Base-by-base conservation (phyloP, 2,888 invertebrate species). In the Pandemis cinnamomeana region DNA sequence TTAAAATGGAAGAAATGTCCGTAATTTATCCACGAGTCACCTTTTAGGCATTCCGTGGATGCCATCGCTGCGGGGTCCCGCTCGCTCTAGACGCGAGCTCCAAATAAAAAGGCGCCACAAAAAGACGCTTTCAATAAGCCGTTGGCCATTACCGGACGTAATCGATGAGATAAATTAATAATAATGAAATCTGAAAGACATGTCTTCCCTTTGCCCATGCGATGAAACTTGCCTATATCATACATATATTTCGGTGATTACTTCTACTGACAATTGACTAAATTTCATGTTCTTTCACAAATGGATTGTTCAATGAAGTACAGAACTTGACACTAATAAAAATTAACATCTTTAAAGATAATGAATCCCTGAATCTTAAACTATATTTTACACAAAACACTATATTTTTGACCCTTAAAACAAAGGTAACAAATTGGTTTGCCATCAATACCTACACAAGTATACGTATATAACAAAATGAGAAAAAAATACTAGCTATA, bases 1-100 rank as follows among this genome's bases (percentile, higher is more conserved):
- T 94, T 94, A 94, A 94, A 94, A 94, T 91, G 90, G 89, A 92
- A 91, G 92, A 94, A 93, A 94, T 93, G 91, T 89, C 84, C 87
- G 93, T 94, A 93, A 94, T 94, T 93, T 94, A 94, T 94, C 91
- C 93, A 88, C 89, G 89, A 93, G 93, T 93, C 94, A 94, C 94
- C 94, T 94, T 92, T 93, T 91, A 89, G 88, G 91, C 92, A 94
- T 94, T 92, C 93, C 93, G 88, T 87, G 88, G 91, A 93, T 94
- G 89, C 93, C 93, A 83, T 85, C 93, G 83, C 93, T 88, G 86
- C 93, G 93, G 94, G 93, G 91, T 82, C 88, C 82, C 91, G 85
- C 82, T 84, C 87, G 89, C 90, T 91, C 89, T 91, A 90, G 92
- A 91, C 92, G 89, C 92, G 89, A 89, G 90, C 91, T 87, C 89